These are phyloP conservation scores for Muscidifurax raptorellus DNA, from an alignment of 1,140 invertebrate species.

Conservation along the genomic window DNA sequence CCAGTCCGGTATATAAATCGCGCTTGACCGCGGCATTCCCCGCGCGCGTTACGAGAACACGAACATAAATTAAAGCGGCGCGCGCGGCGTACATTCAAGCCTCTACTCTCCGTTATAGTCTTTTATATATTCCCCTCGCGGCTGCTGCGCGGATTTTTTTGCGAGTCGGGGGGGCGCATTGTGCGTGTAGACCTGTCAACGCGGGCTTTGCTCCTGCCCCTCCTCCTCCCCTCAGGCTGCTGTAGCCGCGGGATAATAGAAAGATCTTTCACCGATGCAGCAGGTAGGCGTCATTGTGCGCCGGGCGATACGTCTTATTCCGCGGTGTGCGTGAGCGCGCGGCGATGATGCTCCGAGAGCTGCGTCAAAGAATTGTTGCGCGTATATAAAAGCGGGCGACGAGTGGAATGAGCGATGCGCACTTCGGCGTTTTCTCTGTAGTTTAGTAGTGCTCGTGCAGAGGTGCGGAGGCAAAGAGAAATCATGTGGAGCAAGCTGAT, in stretches of 20 bases:
- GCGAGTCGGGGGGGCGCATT: not conserved
- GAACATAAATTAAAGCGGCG: constrained; percentile 42
- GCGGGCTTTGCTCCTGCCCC: not conserved
- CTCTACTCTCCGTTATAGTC: not conserved
- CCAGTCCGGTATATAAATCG: constrained; percentile 34
- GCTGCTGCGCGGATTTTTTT: not conserved
- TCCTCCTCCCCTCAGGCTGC: not conserved
- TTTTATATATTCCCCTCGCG: not conserved
- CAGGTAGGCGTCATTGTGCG: constrained; percentile 38
- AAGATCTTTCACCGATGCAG: constrained; percentile 23
- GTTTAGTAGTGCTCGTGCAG: too few species aligned
- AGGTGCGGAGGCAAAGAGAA: too few species aligned
- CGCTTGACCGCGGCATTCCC: not conserved
- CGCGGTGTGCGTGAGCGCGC: not conserved
- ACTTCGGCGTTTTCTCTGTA: not conserved
- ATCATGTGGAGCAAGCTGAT: too few species aligned
- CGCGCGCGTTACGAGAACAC: constrained; percentile 14
- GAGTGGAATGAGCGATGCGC: not conserved
- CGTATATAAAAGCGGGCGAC: not conserved
- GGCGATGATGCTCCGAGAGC: not conserved
- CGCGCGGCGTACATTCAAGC: not conserved
- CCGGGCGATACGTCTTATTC: constrained; percentile 13
- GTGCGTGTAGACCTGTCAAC: constrained; percentile 11
- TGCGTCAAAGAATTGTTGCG: not conserved
- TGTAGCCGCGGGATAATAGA: constrained; percentile 6